Conservation (phyloP, 2,113 vertebrate genomes). For the Pluvianellus socialis region DNA sequence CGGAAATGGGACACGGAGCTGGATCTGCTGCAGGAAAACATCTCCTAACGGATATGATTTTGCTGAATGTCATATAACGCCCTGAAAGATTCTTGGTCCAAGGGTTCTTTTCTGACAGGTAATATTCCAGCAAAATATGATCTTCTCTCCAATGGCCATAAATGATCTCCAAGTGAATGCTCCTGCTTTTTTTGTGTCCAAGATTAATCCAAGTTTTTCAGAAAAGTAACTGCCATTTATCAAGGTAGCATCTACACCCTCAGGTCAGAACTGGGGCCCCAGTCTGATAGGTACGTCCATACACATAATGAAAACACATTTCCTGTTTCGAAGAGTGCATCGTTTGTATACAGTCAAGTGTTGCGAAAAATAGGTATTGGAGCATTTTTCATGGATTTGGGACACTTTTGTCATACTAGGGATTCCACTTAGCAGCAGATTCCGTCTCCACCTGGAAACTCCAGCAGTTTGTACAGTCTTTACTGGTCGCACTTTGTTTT, state of each 20-base stretch:
- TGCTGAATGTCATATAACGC: constrained; percentile 35
- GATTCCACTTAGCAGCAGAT: background rate
- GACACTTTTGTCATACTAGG: background rate
- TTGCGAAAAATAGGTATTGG: background rate
- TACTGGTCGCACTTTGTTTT: background rate
- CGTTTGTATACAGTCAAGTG: background rate
- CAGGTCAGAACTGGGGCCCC: background rate
- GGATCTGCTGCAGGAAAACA: constrained; percentile 46
- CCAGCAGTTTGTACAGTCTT: background rate
- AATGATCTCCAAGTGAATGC: background rate
- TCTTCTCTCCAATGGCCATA: constrained; percentile 4
- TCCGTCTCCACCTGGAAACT: background rate
- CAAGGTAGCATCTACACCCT: constrained; percentile 1
- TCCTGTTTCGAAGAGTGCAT: constrained; percentile 4
- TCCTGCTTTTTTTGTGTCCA: background rate
- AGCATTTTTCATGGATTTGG: background rate
- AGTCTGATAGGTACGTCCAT: background rate
- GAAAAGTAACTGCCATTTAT: constrained; percentile 34
- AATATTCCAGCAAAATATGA: constrained; percentile 23
- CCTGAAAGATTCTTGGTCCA: constrained; percentile 23
- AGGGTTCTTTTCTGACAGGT: constrained; percentile 45
- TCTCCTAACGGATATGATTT: constrained; percentile 45
- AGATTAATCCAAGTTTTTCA: constrained; percentile 2
- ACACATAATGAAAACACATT: background rate
- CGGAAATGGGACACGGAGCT: constrained; percentile 30